Evolutionary conservation across 2,113 vertebrate species (phyloP).

Genomic region (Guaruba guarouba): DNA sequence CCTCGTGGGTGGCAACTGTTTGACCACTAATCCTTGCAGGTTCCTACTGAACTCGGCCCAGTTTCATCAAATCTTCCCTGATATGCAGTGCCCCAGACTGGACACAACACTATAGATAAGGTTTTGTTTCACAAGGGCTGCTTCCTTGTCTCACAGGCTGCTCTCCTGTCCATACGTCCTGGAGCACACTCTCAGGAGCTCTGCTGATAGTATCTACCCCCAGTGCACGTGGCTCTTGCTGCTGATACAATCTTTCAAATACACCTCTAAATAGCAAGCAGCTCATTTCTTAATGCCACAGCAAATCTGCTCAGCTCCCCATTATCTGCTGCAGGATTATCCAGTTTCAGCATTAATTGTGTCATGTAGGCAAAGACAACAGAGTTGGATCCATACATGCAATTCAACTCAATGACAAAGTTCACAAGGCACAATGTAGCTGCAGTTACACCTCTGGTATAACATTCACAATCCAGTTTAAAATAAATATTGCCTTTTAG

Average conservation of each 20-base stretch:
- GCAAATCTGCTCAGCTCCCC: slow-evolving; percentile 43
- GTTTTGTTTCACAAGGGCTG: neutral
- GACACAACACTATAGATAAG: neutral
- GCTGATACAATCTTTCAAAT: slow-evolving; percentile 27
- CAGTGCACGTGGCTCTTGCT: neutral
- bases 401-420: neutral
- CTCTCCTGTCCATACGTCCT: neutral
- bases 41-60: neutral
- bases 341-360: slow-evolving; percentile 32
- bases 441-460: neutral
- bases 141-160: neutral
- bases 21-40: neutral
- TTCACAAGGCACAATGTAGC: neutral
- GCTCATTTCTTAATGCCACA: slow-evolving; percentile 39
- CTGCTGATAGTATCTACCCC: neutral
- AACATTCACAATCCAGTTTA: neutral
- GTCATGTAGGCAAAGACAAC: slow-evolving; percentile 22
- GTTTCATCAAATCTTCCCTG: neutral
- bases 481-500: neutral
- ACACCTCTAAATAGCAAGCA: slow-evolving; percentile 36
- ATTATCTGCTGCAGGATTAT: slow-evolving; percentile 40
- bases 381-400: neutral
- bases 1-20: neutral
- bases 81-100: neutral
- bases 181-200: neutral